Evolutionary conservation across 2,113 vertebrate species (phyloP), one percentile per base, ranked within the genome.

Genomic region (Silurus meridionalis): DNA sequence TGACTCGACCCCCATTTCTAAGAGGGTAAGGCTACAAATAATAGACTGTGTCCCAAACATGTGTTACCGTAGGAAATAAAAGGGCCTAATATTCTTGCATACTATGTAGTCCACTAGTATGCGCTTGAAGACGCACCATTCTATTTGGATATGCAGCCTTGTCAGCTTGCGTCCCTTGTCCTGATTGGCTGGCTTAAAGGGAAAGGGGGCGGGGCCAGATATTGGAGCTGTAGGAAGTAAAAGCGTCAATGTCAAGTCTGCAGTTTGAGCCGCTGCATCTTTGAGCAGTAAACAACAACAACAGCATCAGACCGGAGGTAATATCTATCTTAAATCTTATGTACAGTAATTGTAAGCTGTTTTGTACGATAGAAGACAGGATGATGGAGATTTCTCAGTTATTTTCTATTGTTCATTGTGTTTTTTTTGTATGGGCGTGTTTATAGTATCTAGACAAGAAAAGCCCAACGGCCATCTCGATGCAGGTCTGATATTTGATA

Each of bases 161-260:
- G 46, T 28, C 28, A 58, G 8, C 10, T 15, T 37, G 71, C 71
- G 46, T 15, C 7, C 11, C 80, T 17, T 86, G 50, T 23, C 11
- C 37, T 50, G 83, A 94, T 95, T 95, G 92, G 94, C 4, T 61
- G 63, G 23, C 75, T 7, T 13, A 4, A 19, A 74, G 53, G 37
- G 71, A 86, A 14, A 74, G 78, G 7, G 28, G 91, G 92, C 88
- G 90, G 90, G 80, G 8, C 61, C 4, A 80, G 60, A 72, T 4
- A 19, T 3, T 4, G 61, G 6, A 86, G 80, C 19, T 69, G 86
- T 21, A 75, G 85, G 90, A 92, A 91, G 91, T 82, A 79, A 85
- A 86, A 48, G 77, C 25, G 88, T 92, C 92, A 92, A 91, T 83
- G 92, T 93, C 92, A 94, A 85, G 90, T 93, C 93, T 92, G 92